Conservation (phyloP, 2,888 invertebrate species). For the Cryptocephalus moraei region DNA sequence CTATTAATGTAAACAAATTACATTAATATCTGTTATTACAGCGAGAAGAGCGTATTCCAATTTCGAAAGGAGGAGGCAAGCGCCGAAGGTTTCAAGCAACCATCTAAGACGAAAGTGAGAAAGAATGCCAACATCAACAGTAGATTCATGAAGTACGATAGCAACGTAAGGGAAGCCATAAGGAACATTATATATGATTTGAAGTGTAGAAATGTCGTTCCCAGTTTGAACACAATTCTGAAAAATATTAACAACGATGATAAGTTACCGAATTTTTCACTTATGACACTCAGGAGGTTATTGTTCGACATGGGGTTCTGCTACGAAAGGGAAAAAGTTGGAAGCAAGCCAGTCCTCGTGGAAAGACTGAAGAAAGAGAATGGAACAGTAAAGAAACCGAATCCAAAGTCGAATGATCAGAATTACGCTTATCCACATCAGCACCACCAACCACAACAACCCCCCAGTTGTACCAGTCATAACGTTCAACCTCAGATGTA, state of each 20-base stretch:
- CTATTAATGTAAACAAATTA: too few relatives aligned
- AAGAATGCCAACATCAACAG: slow-evolving; percentile 35
- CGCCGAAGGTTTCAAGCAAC: slow-evolving; percentile 33
- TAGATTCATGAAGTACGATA: slow-evolving; percentile 34
- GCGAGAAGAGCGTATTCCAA: slow-evolving; percentile 36
- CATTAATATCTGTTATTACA: slow-evolving; percentile 6
- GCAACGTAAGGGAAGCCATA: slow-evolving; percentile 30
- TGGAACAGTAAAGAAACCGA: not conserved
- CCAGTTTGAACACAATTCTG: slow-evolving; percentile 33
- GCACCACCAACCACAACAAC: not conserved
- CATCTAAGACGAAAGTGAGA: slow-evolving; percentile 34
- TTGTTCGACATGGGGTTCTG: slow-evolving; percentile 37
- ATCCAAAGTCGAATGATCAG: not conserved
- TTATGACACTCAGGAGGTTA: slow-evolving; percentile 34
- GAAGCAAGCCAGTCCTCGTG: slow-evolving; percentile 32
- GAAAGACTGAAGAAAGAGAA: slow-evolving; percentile 19
- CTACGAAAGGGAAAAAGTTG: slow-evolving; percentile 30
- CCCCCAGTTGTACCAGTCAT: too few relatives aligned
- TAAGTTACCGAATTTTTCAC: slow-evolving; percentile 32
- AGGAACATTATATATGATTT: slow-evolving; percentile 33
- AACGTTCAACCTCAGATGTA: too few relatives aligned
- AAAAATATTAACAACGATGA: slow-evolving; percentile 28
- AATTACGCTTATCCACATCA: not conserved
- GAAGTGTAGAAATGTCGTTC: slow-evolving; percentile 29
- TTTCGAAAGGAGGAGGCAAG: slow-evolving; percentile 37